Base-by-base conservation (phyloP, 2,797 vertebrate species). In the Schizopygopsis pylzovi region DNA sequence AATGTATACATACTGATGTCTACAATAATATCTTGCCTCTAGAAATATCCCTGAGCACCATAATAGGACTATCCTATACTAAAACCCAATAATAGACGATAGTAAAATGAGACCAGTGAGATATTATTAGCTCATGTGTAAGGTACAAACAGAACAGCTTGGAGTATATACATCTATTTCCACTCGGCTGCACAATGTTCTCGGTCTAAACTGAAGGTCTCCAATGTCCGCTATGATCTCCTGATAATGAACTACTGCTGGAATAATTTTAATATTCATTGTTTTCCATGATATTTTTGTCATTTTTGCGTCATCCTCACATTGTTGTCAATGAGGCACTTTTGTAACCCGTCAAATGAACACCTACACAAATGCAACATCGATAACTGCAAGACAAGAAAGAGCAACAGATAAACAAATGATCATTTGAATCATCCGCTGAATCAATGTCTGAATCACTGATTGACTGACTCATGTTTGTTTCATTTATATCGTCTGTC, bases 51-150 rank as follows among this genome's bases (percentile, higher is more conserved):
- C 12, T 3, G 71, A 76, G 65, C 22, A 68, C 82, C 85, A 67
- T 77, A 72, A 79, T 67, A 83, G 70, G 81, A 45, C 41, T 56
- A 47, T 25, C 79, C 25, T 67, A 81, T 81, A 79, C 80, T 16
- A 52, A 83, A 79, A 73, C 75, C 79, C 86, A 81, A 47, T 87
- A 88, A 87, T 88, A 88, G 77, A 81, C 8, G 47, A 78, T 39
- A 82, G 65, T 70, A 81, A 87, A 83, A 80, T 61, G 83, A 87
- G 59, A 79, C 56, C 61, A 84, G 75, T 33, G 45, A 81, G 79
- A 76, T 85, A 83, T 82, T 89, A 78, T 83, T 77, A 85, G 85
- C 61, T 16, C 47, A 22, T 81, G 61, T 76, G 68, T 82, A 78
- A 25, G 56, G 49, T 81, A 82, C 61, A 82, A 87, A 76, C 59